These are phyloP conservation scores for Tonatia bakeri DNA, from an alignment of 2,113 vertebrate genomes.

Conservation along the genomic window DNA sequence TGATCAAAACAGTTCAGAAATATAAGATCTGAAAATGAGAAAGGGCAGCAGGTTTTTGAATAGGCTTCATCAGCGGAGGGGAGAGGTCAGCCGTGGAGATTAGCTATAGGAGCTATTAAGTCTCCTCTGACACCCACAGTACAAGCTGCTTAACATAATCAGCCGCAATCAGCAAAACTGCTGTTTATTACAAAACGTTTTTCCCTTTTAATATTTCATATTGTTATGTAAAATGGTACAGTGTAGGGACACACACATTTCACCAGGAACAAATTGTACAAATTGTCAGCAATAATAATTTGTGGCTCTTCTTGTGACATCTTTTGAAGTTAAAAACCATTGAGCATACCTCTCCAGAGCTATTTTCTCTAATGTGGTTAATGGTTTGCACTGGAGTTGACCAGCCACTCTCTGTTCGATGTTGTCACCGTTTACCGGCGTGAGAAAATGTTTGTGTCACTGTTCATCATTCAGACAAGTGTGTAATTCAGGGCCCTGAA, in stretches of 20 bases:
- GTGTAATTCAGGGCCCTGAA: background rate
- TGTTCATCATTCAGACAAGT: background rate
- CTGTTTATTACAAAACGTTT: conserved; percentile 91
- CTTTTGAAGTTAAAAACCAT: conserved; percentile 70
- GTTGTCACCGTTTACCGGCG: background rate
- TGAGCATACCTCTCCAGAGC: conserved; percentile 64
- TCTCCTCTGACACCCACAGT: conserved; percentile 91
- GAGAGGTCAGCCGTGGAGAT: conserved; percentile 92
- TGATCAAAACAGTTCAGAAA: conserved; percentile 87
- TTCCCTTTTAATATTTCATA: conserved; percentile 82
- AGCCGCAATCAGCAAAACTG: conserved; percentile 98
- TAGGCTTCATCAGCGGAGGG: conserved; percentile 97
- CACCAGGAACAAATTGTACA: conserved; percentile 74
- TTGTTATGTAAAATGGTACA: conserved; percentile 79
- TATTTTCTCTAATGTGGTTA: conserved; percentile 66
- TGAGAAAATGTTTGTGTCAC: conserved; percentile 54
- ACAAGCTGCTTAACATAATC: conserved; percentile 95
- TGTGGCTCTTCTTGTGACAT: conserved; percentile 73
- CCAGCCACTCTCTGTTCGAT: conserved; percentile 48
- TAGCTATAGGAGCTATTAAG: conserved; percentile 90
- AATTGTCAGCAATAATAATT: conserved; percentile 76
- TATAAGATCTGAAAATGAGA: conserved; percentile 82
- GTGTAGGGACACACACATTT: conserved; percentile 75
- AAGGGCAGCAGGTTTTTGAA: conserved; percentile 92
- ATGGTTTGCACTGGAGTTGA: conserved; percentile 44